Conservation (phyloP, 2,113 vertebrate species). For the Corydoras sp. region DNA sequence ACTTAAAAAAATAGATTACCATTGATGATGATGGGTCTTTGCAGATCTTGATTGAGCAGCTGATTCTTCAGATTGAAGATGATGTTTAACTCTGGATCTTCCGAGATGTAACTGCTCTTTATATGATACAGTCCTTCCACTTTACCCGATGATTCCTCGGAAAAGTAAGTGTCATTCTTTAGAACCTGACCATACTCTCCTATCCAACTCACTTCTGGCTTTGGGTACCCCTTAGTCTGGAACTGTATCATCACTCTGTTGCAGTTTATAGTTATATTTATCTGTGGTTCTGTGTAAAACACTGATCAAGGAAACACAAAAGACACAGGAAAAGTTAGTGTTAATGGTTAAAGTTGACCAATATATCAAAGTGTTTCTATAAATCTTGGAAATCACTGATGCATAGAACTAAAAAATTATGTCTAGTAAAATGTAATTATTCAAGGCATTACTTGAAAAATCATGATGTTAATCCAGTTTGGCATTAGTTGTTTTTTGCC, state of each 20-base stretch:
- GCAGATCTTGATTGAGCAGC: slow-evolving; percentile 44
- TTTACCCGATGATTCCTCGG: neutral
- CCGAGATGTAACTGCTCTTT: slow-evolving; percentile 16
- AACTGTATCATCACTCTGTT: slow-evolving; percentile 23
- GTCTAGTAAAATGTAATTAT: no score
- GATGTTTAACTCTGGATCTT: slow-evolving; percentile 9
- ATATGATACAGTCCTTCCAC: slow-evolving; percentile 8
- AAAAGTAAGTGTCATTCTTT: slow-evolving; percentile 9
- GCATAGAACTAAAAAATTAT: no score
- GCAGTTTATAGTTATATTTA: slow-evolving; percentile 28
- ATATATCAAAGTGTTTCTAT: no score
- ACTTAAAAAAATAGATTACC: slow-evolving; percentile 23
- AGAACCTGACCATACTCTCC: slow-evolving; percentile 16
- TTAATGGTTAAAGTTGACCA: no score
- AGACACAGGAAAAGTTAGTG: neutral
- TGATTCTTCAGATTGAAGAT: slow-evolving; percentile 45
- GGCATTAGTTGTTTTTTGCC: no score
- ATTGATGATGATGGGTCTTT: slow-evolving; percentile 25
- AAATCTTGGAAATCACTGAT: no score
- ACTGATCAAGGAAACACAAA: slow-evolving; percentile 27
- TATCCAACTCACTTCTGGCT: slow-evolving; percentile 42
- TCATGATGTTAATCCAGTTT: no score
- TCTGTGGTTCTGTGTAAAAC: slow-evolving; percentile 46
- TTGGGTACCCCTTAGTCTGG: slow-evolving; percentile 44
- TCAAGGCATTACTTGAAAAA: no score